A percentile compares a stretch with the other conserved stretches of the same genome.
Conservation (phyloP, 2,888 invertebrate genomes). For the Serrognathus titanus region DNA sequence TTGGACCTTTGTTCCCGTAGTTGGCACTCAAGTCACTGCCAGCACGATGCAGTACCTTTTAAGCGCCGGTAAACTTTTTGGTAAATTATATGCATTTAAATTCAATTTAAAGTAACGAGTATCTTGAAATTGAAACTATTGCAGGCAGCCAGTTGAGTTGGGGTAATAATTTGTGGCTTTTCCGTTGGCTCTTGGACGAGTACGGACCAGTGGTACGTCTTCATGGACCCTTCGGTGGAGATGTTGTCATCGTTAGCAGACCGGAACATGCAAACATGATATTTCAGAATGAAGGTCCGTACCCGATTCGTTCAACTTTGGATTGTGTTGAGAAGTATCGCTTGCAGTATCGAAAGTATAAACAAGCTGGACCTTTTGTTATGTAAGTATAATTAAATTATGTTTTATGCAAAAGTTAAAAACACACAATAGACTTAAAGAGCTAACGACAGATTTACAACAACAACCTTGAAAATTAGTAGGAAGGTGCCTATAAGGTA, state of each 20-base stretch:
- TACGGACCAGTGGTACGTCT: conserved; percentile 67
- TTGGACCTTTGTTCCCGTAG: conserved; percentile 59
- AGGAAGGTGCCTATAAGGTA: too few species aligned
- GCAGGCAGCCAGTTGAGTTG: conserved; percentile 48
- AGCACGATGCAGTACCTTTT: conserved; percentile 53
- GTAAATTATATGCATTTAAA: conserved; percentile 28
- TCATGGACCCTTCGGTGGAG: conserved; percentile 61
- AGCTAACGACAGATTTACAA: too few species aligned
- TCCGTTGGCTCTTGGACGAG: conserved; percentile 50
- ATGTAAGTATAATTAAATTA: conserved; percentile 48
- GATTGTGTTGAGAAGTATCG: conserved; percentile 65
- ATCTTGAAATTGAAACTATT: neutral
- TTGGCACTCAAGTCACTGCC: conserved; percentile 61
- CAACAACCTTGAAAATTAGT: too few species aligned
- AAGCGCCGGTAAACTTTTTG: conserved; percentile 51
- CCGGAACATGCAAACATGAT: conserved; percentile 64
- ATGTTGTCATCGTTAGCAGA: conserved; percentile 61
- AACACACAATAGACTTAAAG: neutral
- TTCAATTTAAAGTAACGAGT: conserved; percentile 19
- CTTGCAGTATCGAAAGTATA: conserved; percentile 54
- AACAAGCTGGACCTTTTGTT: conserved; percentile 56
- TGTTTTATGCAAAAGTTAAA: neutral
- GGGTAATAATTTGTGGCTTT: conserved; percentile 48
- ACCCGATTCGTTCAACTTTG: conserved; percentile 59
- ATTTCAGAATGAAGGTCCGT: conserved; percentile 58